Evolutionary conservation across 2,113 vertebrate species (phyloP).

Genomic region (Hemibagrus wyckioides): DNA sequence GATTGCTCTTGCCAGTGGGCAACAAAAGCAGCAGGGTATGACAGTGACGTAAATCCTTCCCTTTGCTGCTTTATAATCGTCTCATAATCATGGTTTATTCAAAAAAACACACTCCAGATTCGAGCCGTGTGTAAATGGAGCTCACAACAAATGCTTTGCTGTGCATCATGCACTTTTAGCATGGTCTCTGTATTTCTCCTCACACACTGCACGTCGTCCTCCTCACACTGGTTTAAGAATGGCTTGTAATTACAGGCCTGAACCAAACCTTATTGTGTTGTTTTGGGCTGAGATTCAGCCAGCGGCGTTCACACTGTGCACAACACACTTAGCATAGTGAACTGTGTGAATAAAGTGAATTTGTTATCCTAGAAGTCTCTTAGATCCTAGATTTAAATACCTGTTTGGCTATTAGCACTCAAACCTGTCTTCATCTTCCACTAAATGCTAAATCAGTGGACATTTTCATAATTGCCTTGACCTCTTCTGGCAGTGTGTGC

Average conservation of each 20-base stretch:
- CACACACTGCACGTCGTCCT: slow-evolving; percentile 33
- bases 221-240: slow-evolving; percentile 46
- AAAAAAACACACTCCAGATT: slow-evolving; percentile 13
- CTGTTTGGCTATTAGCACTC: background rate
- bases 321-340: background rate
- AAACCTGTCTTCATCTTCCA: background rate
- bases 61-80: slow-evolving; percentile 23
- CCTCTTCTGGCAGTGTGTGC: background rate
- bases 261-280: slow-evolving; percentile 28
- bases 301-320: background rate
- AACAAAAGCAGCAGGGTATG: slow-evolving; percentile 1
- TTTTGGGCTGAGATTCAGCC: slow-evolving; percentile 21
- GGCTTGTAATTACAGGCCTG: slow-evolving; percentile 47
- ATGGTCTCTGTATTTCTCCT: slow-evolving; percentile 4
- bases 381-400: background rate
- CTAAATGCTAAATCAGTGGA: slow-evolving; percentile 10
- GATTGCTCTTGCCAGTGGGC: slow-evolving; percentile 31
- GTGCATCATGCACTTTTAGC: background rate
- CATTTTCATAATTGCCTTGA: background rate
- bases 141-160: background rate
- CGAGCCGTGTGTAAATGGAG: slow-evolving; percentile 13
- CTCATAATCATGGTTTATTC: slow-evolving; percentile 28
- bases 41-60: slow-evolving; percentile 43
- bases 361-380: background rate
- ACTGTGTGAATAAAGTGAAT: background rate